These are phyloP conservation scores for Ciconia stormi DNA, from an alignment of 2,113 vertebrate species.

Conservation along the genomic window DNA sequence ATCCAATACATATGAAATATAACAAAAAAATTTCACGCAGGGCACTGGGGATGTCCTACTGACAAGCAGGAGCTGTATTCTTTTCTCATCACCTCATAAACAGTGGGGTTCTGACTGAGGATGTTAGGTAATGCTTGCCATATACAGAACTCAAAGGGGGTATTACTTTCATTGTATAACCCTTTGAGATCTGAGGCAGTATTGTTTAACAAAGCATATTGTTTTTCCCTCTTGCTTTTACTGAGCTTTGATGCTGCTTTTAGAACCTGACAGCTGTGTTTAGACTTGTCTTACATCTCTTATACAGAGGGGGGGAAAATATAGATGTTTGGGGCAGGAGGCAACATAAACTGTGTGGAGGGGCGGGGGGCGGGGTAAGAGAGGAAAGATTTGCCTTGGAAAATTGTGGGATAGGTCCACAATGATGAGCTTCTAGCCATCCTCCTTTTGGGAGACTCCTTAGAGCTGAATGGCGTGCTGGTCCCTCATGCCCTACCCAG, in stretches of 20 bases:
- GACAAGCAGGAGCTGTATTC: conserved; percentile 57
- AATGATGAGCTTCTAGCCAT: not conserved
- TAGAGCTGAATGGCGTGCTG: not conserved
- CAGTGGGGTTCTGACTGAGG: conserved; percentile 14
- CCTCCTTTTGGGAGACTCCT: not conserved
- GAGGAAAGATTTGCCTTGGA: not conserved
- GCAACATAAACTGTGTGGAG: not conserved
- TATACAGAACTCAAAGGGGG: conserved; percentile 32
- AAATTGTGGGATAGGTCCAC: not conserved
- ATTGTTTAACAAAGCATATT: conserved; percentile 47
- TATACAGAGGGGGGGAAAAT: fast-evolving
- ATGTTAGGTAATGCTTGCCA: conserved; percentile 57
- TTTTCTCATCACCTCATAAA: conserved; percentile 66
- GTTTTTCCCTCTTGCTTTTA: conserved; percentile 45
- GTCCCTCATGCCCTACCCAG: not conserved
- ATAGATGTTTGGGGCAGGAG: conserved; percentile 4
- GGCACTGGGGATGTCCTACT: conserved; percentile 7
- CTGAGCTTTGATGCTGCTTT: conserved; percentile 61
- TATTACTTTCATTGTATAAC: conserved; percentile 46
- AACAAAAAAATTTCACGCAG: not conserved
- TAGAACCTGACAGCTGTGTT: conserved; percentile 66
- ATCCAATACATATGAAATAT: not conserved
- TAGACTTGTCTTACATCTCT: conserved; percentile 38
- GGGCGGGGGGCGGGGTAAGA: not conserved
- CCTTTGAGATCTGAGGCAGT: conserved; percentile 38